Evolutionary conservation across 2,888 invertebrate genomes (phyloP).

Genomic region (Drosophila sordidula): DNA sequence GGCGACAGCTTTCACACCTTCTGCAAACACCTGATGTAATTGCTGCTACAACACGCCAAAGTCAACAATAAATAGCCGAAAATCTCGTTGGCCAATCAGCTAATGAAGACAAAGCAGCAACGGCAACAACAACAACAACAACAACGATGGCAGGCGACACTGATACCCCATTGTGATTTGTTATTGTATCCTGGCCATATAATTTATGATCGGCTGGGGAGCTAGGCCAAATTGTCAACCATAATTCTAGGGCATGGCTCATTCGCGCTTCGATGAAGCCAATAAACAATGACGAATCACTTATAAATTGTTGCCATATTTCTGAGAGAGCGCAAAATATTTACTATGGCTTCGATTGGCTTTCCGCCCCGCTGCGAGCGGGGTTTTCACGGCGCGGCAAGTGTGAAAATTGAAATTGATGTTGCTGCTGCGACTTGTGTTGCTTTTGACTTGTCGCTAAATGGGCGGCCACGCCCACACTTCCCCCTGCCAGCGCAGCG

Average conservation of each 20-base stretch:
- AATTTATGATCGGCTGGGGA: slow-evolving; percentile 27
- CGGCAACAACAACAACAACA: slow-evolving; percentile 1
- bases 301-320: slow-evolving; percentile 82
- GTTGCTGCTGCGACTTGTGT: slow-evolving; percentile 53
- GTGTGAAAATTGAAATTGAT: slow-evolving; percentile 81
- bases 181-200: slow-evolving; percentile 28
- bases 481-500: neutral
- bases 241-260: slow-evolving; percentile 67
- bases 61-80: slow-evolving; percentile 32
- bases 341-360: slow-evolving; percentile 22
- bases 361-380: neutral
- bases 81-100: slow-evolving; percentile 39
- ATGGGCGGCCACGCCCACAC: slow-evolving; percentile 33
- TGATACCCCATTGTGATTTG: slow-evolving; percentile 46
- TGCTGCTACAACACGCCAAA: slow-evolving; percentile 9
- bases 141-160: neutral
- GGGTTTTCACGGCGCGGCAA: slow-evolving; percentile 26
- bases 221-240: slow-evolving; percentile 64
- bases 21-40: neutral
- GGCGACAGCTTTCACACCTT: slow-evolving; percentile 14
- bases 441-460: slow-evolving; percentile 54
- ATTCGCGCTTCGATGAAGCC: slow-evolving; percentile 72
- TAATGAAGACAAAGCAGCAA: slow-evolving; percentile 55
- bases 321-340: slow-evolving; percentile 52
- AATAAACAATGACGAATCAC: slow-evolving; percentile 83